These are phyloP conservation scores for Nomia melanderi DNA, from an alignment of 1,140 invertebrate species.

Conservation along the genomic window DNA sequence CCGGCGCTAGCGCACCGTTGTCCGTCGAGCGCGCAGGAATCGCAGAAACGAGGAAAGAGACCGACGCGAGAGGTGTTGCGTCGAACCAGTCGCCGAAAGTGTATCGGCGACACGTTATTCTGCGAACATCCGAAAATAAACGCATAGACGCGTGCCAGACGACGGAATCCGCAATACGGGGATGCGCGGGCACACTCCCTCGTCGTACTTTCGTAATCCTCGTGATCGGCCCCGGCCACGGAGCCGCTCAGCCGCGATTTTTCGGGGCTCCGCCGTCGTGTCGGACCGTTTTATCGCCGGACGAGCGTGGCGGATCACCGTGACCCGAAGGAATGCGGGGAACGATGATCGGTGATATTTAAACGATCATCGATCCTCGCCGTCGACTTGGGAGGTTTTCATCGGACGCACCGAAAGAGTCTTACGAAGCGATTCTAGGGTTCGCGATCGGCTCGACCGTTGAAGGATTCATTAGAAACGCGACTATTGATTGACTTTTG, in stretches of 20 bases:
- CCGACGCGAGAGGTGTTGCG: too few relatives aligned
- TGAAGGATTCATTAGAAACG: constrained; percentile 8
- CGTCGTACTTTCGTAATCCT: neutral
- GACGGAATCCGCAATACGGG: constrained; percentile 51
- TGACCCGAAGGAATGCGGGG: constrained; percentile 63
- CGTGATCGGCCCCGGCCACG: neutral
- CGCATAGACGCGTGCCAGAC: constrained; percentile 56
- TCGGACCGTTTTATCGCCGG: constrained; percentile 3
- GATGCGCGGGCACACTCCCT: constrained; percentile 20
- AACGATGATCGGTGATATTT: constrained; percentile 69
- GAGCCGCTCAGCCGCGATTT: neutral
- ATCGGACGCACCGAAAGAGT: constrained; percentile 48
- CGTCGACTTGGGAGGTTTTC: constrained; percentile 62
- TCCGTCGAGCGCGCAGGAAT: too few relatives aligned
- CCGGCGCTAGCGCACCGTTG: too few relatives aligned
- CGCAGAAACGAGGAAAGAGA: too few relatives aligned
- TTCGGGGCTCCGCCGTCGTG: neutral
- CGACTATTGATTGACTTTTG: too few relatives aligned
- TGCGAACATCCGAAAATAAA: constrained; percentile 58
- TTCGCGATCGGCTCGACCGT: constrained; percentile 5
- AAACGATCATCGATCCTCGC: constrained; percentile 57
- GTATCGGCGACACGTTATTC: constrained; percentile 46
- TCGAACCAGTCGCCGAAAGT: constrained; percentile 5
- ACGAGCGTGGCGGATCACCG: constrained; percentile 35
- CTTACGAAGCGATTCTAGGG: constrained; percentile 52